Percentiles rank a stretch among this genome's conserved stretches.
These are phyloP conservation scores for Centropyge bicolor DNA, from an alignment of 2,797 vertebrate genomes.

Conservation along the genomic window DNA sequence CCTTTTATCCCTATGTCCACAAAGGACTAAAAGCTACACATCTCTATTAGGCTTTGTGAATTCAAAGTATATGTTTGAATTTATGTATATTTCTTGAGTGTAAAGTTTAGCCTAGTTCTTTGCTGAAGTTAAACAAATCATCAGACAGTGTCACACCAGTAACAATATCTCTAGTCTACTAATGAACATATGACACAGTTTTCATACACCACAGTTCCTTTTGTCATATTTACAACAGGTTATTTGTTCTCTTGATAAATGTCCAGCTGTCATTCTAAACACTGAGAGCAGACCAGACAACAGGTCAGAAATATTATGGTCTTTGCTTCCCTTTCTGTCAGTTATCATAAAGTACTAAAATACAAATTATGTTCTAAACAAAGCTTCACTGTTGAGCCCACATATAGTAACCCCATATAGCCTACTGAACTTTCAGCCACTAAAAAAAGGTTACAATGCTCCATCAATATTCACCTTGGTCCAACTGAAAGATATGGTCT, in stretches of 20 bases:
- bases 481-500: too few relatives aligned
- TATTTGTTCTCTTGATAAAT: neutral
- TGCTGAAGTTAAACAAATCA: too few relatives aligned
- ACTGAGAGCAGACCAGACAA: neutral
- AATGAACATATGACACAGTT: neutral
- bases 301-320: neutral
- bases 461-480: too few relatives aligned
- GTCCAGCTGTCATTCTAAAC: neutral
- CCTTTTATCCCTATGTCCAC: too few relatives aligned
- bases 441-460: too few relatives aligned
- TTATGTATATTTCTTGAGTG: too few relatives aligned
- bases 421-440: too few relatives aligned
- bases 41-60: neutral
- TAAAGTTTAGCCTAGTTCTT: too few relatives aligned
- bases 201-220: neutral
- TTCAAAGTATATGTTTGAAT: too few relatives aligned
- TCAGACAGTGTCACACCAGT: neutral
- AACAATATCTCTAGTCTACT: neutral
- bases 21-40: neutral
- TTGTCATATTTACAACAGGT: neutral
- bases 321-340: neutral
- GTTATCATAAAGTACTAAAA: neutral
- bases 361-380: neutral
- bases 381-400: neutral
- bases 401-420: neutral